Base-by-base conservation (phyloP, 1,140 invertebrate species). In the Fopius arisanus region DNA sequence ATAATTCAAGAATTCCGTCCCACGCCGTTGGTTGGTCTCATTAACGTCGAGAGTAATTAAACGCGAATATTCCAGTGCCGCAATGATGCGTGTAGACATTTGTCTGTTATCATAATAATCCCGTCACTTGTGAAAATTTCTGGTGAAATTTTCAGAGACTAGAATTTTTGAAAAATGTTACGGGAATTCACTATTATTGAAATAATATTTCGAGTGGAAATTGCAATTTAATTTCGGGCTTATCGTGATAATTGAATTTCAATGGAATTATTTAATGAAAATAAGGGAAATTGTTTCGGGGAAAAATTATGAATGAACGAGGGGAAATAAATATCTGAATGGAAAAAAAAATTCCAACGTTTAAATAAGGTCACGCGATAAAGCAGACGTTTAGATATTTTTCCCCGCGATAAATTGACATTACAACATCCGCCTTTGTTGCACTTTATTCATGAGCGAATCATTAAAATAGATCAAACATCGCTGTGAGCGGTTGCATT, bases 41-140 rank as follows among this genome's bases (percentile, higher is more conserved):
- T 59, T 77, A 75, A 75, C 59, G 76, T 77, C 76, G 72, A 40
- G 70, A 68, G 19, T 68, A 65, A 77, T 77, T 73, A 77, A 75
- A 63, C 26, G 59, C 70, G 54, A 63, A 59, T 59, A 54, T 59
- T 9, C n/a, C 29, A 21, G 37, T 4, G 54, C 23, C 7, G 14
- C 21, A 70, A 9, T 54, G 69, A 70, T 62, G 69, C 51, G 69
- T 59, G 51, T 70, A 62, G 51, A 54, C 54, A 70, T 62, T 70
- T n/a, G 51, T 70, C 10, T n/a, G 54, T 6, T 14, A 29, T 51
- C 14, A 70, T 51, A 12, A 26, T 16, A 51, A 70, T 41, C n/a
- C n/a, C 43, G n/a, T 3, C 43, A 26, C 19, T 68, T n/a, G 26
- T 0, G n/a, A 29, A 63, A 63, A n/a, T n/a, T n/a, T n/a, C n/a